phyloP scores from a whole-genome alignment of 2,888 invertebrate genomes.

The Drosophila recens region DNA sequence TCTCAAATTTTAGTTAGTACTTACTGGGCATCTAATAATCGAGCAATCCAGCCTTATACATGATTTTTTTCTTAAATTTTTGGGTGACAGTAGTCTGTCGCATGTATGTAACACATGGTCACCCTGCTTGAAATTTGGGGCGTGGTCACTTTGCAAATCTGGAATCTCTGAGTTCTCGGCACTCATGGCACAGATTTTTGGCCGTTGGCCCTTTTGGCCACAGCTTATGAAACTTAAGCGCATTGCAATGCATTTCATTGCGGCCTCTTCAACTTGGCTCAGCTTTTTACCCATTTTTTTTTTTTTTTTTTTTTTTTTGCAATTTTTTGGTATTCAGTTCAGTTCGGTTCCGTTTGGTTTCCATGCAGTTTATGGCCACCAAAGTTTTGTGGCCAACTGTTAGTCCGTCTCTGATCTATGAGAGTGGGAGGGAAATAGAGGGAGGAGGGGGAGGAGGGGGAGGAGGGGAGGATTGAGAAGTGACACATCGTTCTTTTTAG shows the following conservation, averaged over 20 bases:
- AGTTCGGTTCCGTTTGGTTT: conserved; percentile 7
- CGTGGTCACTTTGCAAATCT: conserved; percentile 48
- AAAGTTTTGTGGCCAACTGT: conserved; percentile 59
- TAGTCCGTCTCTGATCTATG: conserved; percentile 52
- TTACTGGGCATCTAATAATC: no score
- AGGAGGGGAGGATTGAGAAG: conserved; percentile 11
- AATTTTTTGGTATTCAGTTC: conserved; percentile 27
- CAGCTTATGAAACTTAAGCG: conserved; percentile 70
- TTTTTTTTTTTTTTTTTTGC: not conserved
- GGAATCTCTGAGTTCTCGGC: conserved; percentile 22
- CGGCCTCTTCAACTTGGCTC: conserved; percentile 57
- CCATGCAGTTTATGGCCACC: conserved; percentile 54
- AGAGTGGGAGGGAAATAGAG: not conserved
- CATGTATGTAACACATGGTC: conserved; percentile 43
- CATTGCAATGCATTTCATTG: conserved; percentile 66
- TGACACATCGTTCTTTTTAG: conserved; percentile 40
- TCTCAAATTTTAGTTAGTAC: no score
- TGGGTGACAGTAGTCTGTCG: conserved; percentile 40
- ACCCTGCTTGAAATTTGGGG: conserved; percentile 6
- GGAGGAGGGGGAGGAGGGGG: conserved; percentile 1
- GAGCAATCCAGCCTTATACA: not conserved
- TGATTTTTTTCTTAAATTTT: not conserved
- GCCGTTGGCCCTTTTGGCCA: conserved; percentile 46
- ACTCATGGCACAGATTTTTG: conserved; percentile 48
- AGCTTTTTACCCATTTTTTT: conserved; percentile 18